Base-by-base conservation (phyloP, 2,888 invertebrate species). In the Entomobrya proxima region DNA sequence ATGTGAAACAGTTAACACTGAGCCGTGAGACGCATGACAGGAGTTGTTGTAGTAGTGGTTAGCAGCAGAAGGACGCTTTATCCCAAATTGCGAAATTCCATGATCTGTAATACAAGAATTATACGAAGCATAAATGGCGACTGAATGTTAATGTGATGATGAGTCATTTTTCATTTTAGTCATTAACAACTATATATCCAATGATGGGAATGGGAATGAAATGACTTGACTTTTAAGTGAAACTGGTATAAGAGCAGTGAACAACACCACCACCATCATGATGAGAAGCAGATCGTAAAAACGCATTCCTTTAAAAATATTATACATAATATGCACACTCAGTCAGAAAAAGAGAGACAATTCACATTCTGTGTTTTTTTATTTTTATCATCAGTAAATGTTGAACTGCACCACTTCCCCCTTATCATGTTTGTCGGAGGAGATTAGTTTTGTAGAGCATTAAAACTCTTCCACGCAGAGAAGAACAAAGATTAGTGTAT, bases 31-130 rank as follows among this genome's bases (percentile, higher is more conserved):
- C 18, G 50, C 35, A 52, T 74, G 52, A 32, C 50, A n/a, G n/a
- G n/a, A n/a, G n/a, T n/a, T 50, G 64, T 9, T 35, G 50, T 13
- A 44, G 69, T 69, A n/a, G n/a, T n/a, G n/a, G n/a, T n/a, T n/a
- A n/a, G n/a, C n/a, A n/a, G n/a, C 7, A 61, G 61, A n/a, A 40
- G 44, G 69, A 69, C 44, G 69, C 40, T 44, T 69, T 30, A 69
- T n/a, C 69, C 40, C 40, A 69, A 44, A 44, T 44, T 69, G 69
- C 69, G 44, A 69, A 69, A 27, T 69, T 69, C 69, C 69, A 69
- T 44, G 44, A 69, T 40, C 69, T 69, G 69, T 24, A 67, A 40
- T n/a, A 40, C 11, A 69, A 27, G 11, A 15, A 13, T 55, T 24
- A 55, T 5, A 13, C 9, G 21, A 52, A 27, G 21, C 24, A 44